Conservation (phyloP, 2,113 vertebrate species). For the Sisor rabdophorus region DNA sequence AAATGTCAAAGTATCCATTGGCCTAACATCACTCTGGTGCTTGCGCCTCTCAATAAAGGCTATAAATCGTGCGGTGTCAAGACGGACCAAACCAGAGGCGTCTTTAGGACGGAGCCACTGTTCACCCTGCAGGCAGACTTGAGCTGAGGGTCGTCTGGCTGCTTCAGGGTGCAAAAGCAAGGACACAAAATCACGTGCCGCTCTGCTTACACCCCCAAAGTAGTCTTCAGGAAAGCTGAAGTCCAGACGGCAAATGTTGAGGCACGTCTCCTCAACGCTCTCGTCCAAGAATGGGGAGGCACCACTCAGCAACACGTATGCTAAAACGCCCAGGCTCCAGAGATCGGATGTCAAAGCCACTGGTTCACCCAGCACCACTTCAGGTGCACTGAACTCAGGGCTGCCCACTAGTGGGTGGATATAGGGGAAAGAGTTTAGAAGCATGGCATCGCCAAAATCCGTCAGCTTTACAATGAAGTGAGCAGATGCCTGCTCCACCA, state of each 20-base stretch:
- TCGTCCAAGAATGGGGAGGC: slow-evolving; percentile 97
- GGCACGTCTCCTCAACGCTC: slow-evolving; percentile 96
- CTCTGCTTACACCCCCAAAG: slow-evolving; percentile 89
- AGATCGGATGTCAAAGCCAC: slow-evolving; percentile 87
- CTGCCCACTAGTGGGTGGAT: slow-evolving; percentile 90
- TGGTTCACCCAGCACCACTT: slow-evolving; percentile 91
- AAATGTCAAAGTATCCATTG: slow-evolving; percentile 88
- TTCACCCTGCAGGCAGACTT: slow-evolving; percentile 82
- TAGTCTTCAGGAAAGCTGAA: slow-evolving; percentile 98
- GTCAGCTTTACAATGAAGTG: slow-evolving; percentile 84
- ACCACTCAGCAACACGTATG: slow-evolving; percentile 94
- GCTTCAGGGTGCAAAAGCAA: slow-evolving; percentile 84
- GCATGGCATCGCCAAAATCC: slow-evolving; percentile 90
- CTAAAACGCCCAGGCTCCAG: slow-evolving; percentile 93
- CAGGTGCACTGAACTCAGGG: slow-evolving; percentile 93
- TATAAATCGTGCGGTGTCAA: slow-evolving; percentile 90
- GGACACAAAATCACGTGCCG: slow-evolving; percentile 87
- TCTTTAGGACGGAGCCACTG: slow-evolving; percentile 81
- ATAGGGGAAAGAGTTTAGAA: slow-evolving; percentile 83
- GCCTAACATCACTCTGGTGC: slow-evolving; percentile 92
- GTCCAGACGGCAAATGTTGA: slow-evolving; percentile 97
- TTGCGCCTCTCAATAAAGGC: slow-evolving; percentile 95
- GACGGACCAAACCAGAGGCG: slow-evolving; percentile 49
- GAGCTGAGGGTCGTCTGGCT: slow-evolving; percentile 78
- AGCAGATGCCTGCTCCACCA: slow-evolving; percentile 82